Percentiles rank a stretch among this genome's conserved stretches.
These are phyloP conservation scores for Macrophya annulata DNA, from an alignment of 2,888 invertebrate genomes.

Conservation along the genomic window DNA sequence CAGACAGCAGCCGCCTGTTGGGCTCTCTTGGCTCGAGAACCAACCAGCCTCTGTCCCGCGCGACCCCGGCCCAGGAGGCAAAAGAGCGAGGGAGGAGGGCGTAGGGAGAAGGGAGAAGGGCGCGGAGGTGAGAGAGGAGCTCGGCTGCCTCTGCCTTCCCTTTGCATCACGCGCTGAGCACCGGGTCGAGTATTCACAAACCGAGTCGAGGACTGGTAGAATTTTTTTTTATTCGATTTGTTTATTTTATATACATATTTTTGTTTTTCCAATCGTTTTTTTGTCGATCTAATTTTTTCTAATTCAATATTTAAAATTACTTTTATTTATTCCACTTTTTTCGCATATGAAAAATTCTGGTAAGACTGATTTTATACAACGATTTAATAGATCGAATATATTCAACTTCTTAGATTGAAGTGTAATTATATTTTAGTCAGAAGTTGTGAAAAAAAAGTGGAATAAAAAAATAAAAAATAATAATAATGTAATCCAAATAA, in stretches of 20 bases:
- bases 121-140: background rate
- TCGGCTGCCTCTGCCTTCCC: conserved; percentile 39
- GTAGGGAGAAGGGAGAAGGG: background rate
- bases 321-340: background rate
- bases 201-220: conserved; percentile 11
- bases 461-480: no score
- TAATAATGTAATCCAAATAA: background rate
- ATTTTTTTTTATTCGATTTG: background rate
- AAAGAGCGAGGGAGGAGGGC: background rate
- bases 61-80: conserved; percentile 46
- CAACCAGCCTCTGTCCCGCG: conserved; percentile 65
- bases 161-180: conserved; percentile 32
- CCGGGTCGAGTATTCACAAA: conserved; percentile 29
- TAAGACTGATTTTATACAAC: no score
- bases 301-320: background rate
- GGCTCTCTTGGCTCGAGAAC: conserved; percentile 70
- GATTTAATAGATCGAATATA: background rate
- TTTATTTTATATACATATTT: background rate
- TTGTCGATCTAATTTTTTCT: background rate
- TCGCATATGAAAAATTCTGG: no score
- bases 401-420: background rate
- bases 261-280: background rate
- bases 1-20: conserved; percentile 76
- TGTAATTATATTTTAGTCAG: background rate
- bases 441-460: background rate